These are phyloP conservation scores for Leptodon cayanensis DNA, from an alignment of 2,797 vertebrate genomes.

Conservation along the genomic window DNA sequence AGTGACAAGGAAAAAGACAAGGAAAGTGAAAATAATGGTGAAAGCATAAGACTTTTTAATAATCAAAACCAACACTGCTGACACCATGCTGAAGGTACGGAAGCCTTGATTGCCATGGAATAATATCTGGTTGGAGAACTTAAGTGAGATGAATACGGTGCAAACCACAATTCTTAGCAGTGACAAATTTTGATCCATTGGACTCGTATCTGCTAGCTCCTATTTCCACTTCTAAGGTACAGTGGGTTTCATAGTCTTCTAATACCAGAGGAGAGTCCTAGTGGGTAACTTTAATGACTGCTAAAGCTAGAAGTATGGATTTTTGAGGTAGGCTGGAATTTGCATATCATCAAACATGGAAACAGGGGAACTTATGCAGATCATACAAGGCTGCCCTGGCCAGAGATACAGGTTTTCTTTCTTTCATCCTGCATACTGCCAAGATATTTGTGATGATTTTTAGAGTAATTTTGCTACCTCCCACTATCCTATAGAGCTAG, in stretches of 20 bases:
- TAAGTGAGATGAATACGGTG: neutral
- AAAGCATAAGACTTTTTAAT: constrained; percentile 38
- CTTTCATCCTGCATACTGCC: neutral
- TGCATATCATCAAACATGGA: neutral
- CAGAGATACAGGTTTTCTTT: neutral
- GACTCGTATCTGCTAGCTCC: neutral
- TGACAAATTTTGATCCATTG: neutral
- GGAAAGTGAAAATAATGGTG: constrained; percentile 18
- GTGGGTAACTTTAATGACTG: neutral
- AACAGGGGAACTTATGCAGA: neutral
- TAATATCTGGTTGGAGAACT: neutral
- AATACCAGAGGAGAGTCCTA: neutral
- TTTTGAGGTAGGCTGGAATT: constrained; percentile 47
- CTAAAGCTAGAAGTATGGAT: neutral
- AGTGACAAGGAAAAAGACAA: constrained; percentile 1
- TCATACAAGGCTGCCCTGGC: neutral
- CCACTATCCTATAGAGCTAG: neutral
- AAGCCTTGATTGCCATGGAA: neutral
- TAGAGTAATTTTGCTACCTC: neutral
- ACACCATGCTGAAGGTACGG: neutral
- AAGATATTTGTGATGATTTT: neutral
- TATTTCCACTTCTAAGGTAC: neutral
- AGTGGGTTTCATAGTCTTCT: neutral
- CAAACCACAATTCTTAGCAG: neutral
- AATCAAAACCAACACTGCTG: neutral